Percentiles rank a stretch among this genome's conserved stretches.
phyloP scores from a whole-genome alignment of 2,113 vertebrate genomes.

The Larimichthys polyactis region DNA sequence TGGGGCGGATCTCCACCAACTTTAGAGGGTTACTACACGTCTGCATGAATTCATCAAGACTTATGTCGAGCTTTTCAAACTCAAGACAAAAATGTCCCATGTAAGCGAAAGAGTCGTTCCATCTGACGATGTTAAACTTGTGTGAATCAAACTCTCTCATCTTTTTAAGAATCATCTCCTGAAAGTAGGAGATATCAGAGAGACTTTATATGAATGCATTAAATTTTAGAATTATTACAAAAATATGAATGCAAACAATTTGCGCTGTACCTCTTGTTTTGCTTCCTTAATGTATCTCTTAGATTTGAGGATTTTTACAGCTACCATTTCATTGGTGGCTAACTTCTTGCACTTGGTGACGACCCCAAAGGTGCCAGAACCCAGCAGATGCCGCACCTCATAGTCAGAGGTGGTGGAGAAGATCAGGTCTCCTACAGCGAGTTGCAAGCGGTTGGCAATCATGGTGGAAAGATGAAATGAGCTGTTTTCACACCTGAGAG shows the following conservation, averaged over 20 bases:
- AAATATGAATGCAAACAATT: not conserved
- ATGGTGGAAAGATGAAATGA: not conserved
- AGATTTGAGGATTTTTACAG: not conserved
- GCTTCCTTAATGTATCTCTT: accelerated
- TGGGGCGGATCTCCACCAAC: not conserved
- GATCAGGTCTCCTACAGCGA: not conserved
- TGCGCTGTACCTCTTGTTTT: not conserved
- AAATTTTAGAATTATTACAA: not conserved
- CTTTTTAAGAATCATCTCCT: not conserved
- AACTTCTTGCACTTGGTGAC: not conserved
- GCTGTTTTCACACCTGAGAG: not conserved
- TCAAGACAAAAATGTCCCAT: not conserved
- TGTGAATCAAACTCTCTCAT: not conserved
- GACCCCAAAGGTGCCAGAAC: not conserved
- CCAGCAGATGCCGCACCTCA: not conserved
- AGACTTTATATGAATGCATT: not conserved
- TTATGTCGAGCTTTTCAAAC: slow-evolving; percentile 17
- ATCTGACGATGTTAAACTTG: slow-evolving; percentile 1
- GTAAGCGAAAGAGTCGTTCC: not conserved
- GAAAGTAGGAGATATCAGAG: not conserved
- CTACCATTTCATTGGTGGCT: slow-evolving; percentile 26
- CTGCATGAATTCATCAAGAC: not conserved
- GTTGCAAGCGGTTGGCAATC: not conserved
- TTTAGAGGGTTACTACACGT: accelerated
- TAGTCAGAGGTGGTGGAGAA: not conserved